Percentiles rank a stretch among this genome's conserved stretches.
Evolutionary conservation across 2,888 invertebrate species (phyloP).

Genomic region (Catocala sponsa): DNA sequence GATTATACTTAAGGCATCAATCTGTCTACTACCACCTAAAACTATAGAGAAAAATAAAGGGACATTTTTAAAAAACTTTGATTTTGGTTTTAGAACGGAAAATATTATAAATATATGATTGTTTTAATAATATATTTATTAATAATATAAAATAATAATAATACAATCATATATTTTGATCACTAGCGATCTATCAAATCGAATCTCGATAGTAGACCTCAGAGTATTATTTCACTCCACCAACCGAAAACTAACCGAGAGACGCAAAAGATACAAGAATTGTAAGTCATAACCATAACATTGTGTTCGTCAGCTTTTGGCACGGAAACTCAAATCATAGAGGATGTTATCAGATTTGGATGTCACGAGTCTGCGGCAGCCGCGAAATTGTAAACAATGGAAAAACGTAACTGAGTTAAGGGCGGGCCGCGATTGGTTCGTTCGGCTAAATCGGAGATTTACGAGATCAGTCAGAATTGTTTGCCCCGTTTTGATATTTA

Average conservation of each 20-base stretch:
- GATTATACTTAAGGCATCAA: too few species aligned
- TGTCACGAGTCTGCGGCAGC: conserved; percentile 38
- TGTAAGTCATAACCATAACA: conserved; percentile 29
- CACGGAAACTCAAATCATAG: conserved; percentile 40
- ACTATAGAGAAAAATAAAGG: too few species aligned
- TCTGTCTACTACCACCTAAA: too few species aligned
- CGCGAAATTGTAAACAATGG: conserved; percentile 49
- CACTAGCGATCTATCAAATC: too few species aligned
- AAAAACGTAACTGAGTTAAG: conserved; percentile 49
- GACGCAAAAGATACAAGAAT: conserved; percentile 26
- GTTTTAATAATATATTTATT: too few species aligned
- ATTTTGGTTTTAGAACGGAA: too few species aligned
- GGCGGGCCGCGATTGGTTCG: conserved; percentile 39
- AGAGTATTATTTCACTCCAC: conserved; percentile 16
- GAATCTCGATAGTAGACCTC: conserved; percentile 3
- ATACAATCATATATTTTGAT: too few species aligned
- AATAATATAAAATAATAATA: too few species aligned
- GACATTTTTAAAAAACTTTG: too few species aligned
- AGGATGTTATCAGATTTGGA: conserved; percentile 50
- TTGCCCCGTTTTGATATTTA: conserved; percentile 46
- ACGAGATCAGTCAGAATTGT: conserved; percentile 45
- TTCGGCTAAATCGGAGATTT: conserved; percentile 49
- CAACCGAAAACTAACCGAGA: conserved; percentile 22
- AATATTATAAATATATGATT: too few species aligned
- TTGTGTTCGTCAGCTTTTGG: conserved; percentile 37